These are phyloP conservation scores for Loriculus beryllinus DNA, from an alignment of 2,797 vertebrate genomes.

Conservation along the genomic window DNA sequence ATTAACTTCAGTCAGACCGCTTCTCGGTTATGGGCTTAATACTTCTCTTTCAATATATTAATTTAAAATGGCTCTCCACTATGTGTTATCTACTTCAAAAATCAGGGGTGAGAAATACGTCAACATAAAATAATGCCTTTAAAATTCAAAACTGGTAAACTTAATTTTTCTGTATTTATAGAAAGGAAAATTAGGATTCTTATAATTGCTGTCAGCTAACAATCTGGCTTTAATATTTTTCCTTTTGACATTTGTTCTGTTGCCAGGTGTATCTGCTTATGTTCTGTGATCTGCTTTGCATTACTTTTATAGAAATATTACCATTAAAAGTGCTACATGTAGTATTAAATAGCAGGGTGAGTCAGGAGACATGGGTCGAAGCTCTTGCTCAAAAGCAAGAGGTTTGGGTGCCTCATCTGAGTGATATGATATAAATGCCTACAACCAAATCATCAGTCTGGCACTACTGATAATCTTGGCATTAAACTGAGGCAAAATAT, in stretches of 20 bases:
- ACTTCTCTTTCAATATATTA: not conserved
- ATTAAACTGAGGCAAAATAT: not conserved
- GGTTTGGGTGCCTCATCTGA: not conserved
- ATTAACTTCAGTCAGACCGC: not conserved
- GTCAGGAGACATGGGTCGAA: not conserved
- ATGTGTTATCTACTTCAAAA: not conserved
- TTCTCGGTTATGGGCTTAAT: not conserved
- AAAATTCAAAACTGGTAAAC: not conserved
- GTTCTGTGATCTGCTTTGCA: conserved; percentile 62
- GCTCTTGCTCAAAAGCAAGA: not conserved
- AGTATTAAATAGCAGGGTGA: conserved; percentile 42
- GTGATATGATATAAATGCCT: not conserved
- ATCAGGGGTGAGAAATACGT: not conserved
- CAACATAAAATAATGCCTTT: not conserved
- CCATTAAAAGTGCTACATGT: conserved; percentile 25
- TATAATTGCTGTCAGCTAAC: conserved; percentile 50
- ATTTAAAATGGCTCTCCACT: not conserved
- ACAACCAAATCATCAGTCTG: conserved; percentile 1
- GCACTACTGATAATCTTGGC: not conserved
- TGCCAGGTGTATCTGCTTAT: conserved; percentile 69
- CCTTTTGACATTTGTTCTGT: conserved; percentile 62
- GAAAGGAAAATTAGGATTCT: not conserved
- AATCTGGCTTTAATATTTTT: conserved; percentile 69
- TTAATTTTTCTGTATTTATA: not conserved
- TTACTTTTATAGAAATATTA: conserved; percentile 58